Conservation (phyloP, 2,888 invertebrate genomes). For the Meteorus cinctellus region DNA sequence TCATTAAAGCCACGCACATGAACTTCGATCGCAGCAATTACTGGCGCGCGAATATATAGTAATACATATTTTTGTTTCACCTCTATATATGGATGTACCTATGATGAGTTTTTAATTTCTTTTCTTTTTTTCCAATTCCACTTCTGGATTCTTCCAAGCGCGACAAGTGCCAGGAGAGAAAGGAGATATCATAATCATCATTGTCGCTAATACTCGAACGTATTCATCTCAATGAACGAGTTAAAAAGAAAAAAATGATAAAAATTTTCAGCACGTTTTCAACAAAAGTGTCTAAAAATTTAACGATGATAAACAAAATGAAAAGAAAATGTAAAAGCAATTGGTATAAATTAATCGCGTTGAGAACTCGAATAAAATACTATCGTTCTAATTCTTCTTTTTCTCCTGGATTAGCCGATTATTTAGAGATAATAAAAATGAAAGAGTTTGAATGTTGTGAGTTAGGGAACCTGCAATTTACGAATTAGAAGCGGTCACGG, state of each 20-base stretch:
- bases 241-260: slow-evolving; percentile 37
- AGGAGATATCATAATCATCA: background rate
- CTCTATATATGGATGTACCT: background rate
- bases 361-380: background rate
- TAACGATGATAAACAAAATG: slow-evolving; percentile 32
- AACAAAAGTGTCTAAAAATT: background rate
- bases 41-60: slow-evolving; percentile 18
- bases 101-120: background rate
- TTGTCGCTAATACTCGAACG: background rate
- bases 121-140: slow-evolving; percentile 26
- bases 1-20: slow-evolving; percentile 42
- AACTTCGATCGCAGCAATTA: slow-evolving; percentile 43
- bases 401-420: slow-evolving; percentile 2
- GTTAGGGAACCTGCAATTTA: slow-evolving; percentile 65
- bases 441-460: slow-evolving; percentile 46
- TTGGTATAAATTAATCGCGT: slow-evolving; percentile 20
- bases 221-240: background rate
- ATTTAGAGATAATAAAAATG: background rate
- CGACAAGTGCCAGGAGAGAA: background rate
- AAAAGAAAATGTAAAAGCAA: slow-evolving; percentile 25
- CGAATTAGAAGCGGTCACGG: slow-evolving; percentile 66
- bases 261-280: background rate
- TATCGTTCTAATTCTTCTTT: background rate
- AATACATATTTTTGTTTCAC: slow-evolving; percentile 1
- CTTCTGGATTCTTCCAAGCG: slow-evolving; percentile 17